Percentiles rank a stretch among this genome's conserved stretches.
Evolutionary conservation across 2,113 vertebrate species (phyloP).

Genomic region (Rhineura floridana): DNA sequence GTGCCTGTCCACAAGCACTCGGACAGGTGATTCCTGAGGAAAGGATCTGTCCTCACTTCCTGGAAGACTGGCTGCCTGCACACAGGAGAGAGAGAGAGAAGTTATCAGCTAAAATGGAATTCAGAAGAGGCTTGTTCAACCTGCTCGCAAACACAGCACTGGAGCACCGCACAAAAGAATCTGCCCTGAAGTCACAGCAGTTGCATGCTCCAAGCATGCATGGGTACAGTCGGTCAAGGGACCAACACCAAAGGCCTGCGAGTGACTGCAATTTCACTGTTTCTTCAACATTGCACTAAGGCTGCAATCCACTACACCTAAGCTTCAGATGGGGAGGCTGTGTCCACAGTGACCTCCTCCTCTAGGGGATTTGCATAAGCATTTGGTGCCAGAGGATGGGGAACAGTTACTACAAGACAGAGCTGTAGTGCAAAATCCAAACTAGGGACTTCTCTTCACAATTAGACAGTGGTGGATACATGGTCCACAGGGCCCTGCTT

Average conservation of each 20-base stretch:
- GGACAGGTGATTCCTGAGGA: slow-evolving; percentile 57
- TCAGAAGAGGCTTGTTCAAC: not conserved
- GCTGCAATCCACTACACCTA: no score
- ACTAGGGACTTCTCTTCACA: not conserved
- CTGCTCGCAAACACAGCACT: not conserved
- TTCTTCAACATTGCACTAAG: not conserved
- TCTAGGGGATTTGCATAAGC: not conserved
- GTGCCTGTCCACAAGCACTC: slow-evolving; percentile 38
- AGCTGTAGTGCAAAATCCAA: not conserved
- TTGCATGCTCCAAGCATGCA: not conserved
- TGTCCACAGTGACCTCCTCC: not conserved
- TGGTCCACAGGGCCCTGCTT: no score
- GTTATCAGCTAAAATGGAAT: not conserved
- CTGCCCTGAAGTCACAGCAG: not conserved
- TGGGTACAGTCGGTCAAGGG: not conserved
- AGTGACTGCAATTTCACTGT: not conserved
- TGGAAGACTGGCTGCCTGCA: slow-evolving; percentile 83
- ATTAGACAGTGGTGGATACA: no score
- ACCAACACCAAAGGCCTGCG: no score
- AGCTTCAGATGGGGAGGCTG: not conserved
- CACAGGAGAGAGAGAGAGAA: slow-evolving; percentile 44
- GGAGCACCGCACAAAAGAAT: not conserved
- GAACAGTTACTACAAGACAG: not conserved
- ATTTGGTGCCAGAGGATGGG: not conserved
- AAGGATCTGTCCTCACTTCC: slow-evolving; percentile 83